These are phyloP conservation scores for Molorchus minor DNA, from an alignment of 2,888 invertebrate species.

Conservation along the genomic window DNA sequence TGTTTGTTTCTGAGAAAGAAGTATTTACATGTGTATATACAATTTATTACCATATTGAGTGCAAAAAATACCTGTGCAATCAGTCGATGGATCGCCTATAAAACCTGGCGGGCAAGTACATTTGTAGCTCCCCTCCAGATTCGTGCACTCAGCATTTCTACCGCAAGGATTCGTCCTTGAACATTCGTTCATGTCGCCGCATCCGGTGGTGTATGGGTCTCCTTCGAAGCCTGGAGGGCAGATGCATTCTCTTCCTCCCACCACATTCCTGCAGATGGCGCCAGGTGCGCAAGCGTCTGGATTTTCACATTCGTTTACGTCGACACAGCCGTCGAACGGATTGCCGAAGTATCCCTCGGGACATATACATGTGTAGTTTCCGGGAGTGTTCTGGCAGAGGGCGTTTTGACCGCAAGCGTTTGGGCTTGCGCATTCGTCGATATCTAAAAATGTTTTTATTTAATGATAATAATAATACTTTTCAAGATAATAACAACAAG, in stretches of 20 bases:
- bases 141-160: conserved; percentile 80
- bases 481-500: no score
- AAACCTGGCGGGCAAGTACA: conserved; percentile 87
- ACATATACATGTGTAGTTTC: conserved; percentile 89
- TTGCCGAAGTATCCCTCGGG: conserved; percentile 85
- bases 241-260: conserved; percentile 83
- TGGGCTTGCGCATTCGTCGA: conserved; percentile 86
- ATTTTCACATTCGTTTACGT: conserved; percentile 83
- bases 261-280: conserved; percentile 81
- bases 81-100: conserved; percentile 78
- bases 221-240: conserved; percentile 84
- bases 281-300: conserved; percentile 79
- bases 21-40: conserved; percentile 47
- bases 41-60: conserved; percentile 15
- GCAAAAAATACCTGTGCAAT: conserved; percentile 76
- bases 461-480: no score
- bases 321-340: conserved; percentile 80
- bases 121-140: conserved; percentile 79
- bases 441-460: no score
- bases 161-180: conserved; percentile 74
- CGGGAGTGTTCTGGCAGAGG: conserved; percentile 82
- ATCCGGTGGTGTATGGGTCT: conserved; percentile 76
- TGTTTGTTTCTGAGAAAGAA: conserved; percentile 53
- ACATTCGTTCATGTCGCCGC: conserved; percentile 81
- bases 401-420: conserved; percentile 85